These are phyloP conservation scores for Heliocidaris erythrogramma DNA, from an alignment of 35 echinoderm and acorn worm species.

Conservation along the genomic window DNA sequence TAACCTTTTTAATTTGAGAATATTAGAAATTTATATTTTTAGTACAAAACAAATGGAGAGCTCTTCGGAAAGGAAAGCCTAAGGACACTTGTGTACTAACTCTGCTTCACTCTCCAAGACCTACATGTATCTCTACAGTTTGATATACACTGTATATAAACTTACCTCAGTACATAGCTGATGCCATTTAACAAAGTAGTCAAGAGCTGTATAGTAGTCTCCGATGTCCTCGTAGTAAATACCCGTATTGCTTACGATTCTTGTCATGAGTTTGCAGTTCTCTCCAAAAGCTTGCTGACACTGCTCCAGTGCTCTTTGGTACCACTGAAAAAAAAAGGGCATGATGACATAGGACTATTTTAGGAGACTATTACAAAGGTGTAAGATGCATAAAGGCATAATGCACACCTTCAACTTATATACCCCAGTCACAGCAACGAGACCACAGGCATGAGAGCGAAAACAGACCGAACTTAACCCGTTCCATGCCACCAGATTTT, in stretches of 20 bases:
- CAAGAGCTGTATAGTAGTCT: constrained; percentile 78
- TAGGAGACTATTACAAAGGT: too few relatives aligned
- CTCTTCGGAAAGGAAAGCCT: not conserved
- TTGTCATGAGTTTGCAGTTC: constrained; percentile 92
- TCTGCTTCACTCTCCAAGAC: not conserved
- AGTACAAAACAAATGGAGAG: not conserved
- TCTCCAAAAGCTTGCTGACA: constrained; percentile 96
- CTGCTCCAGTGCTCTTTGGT: constrained; percentile 77
- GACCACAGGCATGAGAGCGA: too few relatives aligned
- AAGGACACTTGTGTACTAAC: not conserved
- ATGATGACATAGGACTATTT: too few relatives aligned
- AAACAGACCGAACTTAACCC: too few relatives aligned
- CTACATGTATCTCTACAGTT: not conserved
- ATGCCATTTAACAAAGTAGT: constrained; percentile 85
- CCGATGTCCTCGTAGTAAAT: constrained; percentile 88
- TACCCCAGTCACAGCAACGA: too few relatives aligned
- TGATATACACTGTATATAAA: not conserved
- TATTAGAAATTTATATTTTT: too few relatives aligned
- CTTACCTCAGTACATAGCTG: constrained; percentile 81
- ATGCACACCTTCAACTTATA: too few relatives aligned
- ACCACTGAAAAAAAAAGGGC: constrained; percentile 59
- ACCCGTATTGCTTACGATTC: constrained; percentile 91
- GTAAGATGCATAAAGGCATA: too few relatives aligned
- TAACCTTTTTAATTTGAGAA: too few relatives aligned
- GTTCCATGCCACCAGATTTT: too few relatives aligned